These are phyloP conservation scores for Sorex maritimensis DNA, from an alignment of 2,797 vertebrate species.

Conservation along the genomic window DNA sequence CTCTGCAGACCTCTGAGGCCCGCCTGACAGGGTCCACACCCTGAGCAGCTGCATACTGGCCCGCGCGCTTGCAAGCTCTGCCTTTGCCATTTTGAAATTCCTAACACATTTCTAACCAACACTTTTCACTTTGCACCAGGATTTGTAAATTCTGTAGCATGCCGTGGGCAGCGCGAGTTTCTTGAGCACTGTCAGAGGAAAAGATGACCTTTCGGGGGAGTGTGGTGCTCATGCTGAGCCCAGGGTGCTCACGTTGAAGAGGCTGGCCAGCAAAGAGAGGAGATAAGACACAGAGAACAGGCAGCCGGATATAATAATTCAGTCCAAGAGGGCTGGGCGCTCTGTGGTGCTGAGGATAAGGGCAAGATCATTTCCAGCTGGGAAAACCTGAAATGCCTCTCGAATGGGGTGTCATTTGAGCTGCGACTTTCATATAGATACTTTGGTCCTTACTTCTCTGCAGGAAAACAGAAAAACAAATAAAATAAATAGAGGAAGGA, in stretches of 20 bases:
- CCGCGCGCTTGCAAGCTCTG: not conserved
- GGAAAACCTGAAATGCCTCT: slow-evolving; percentile 32
- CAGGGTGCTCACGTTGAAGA: not conserved
- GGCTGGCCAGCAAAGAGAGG: not conserved
- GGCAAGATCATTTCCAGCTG: slow-evolving; percentile 36
- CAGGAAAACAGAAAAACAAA: slow-evolving; percentile 69
- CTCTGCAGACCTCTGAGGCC: not conserved
- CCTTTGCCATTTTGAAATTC: not conserved
- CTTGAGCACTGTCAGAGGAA: not conserved
- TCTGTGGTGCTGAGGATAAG: not conserved
- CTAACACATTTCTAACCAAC: not conserved
- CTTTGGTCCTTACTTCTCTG: slow-evolving; percentile 32
- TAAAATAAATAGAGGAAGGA: slow-evolving; percentile 38
- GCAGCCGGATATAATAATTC: not conserved
- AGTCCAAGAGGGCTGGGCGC: not conserved
- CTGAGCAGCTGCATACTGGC: too few species aligned
- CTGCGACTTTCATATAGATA: slow-evolving; percentile 53
- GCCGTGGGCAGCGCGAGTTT: too few species aligned
- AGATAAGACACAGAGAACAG: not conserved
- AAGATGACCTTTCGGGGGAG: not conserved
- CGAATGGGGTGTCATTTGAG: slow-evolving; percentile 33
- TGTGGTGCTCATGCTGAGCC: not conserved
- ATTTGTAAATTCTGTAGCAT: too few species aligned
- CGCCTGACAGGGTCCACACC: too few species aligned
- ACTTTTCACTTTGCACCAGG: not conserved